Evolutionary conservation across 1,140 invertebrate species (phyloP).

Genomic region (Limonius californicus): DNA sequence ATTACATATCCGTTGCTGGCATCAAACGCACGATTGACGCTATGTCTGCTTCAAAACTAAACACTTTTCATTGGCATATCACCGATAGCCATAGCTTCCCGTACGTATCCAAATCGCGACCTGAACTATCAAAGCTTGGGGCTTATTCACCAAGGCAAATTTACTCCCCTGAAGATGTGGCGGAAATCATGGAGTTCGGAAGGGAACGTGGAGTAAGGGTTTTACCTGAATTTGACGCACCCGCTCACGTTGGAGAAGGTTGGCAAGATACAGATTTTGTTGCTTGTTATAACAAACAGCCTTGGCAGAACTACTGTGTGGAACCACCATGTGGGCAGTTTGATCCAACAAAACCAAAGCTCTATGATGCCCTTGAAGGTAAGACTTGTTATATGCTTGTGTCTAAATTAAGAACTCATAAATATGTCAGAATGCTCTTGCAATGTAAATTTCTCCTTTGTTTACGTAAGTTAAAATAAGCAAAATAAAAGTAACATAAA

Average conservation of each 20-base stretch:
- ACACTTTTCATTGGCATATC: conserved; percentile 89
- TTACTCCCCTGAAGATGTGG: conserved; percentile 52
- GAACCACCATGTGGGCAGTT: conserved; percentile 85
- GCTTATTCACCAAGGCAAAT: conserved; percentile 67
- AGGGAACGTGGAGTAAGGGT: conserved; percentile 67
- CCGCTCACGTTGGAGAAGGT: conserved; percentile 83
- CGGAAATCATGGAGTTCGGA: conserved; percentile 65
- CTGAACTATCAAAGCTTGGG: conserved; percentile 66
- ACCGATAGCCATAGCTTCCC: conserved; percentile 86
- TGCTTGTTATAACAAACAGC: conserved; percentile 67
- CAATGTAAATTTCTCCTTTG: no score
- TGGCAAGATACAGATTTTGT: conserved; percentile 71
- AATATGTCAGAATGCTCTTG: no score
- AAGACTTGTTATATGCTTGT: conserved; percentile 32
- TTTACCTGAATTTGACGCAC: conserved; percentile 82
- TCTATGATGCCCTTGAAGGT: conserved; percentile 70
- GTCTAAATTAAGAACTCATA: no score
- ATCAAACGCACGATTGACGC: conserved; percentile 74
- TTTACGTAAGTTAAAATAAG: no score
- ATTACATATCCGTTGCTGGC: conserved; percentile 62
- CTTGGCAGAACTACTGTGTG: conserved; percentile 73
- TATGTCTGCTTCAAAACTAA: conserved; percentile 78
- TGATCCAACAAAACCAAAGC: conserved; percentile 68
- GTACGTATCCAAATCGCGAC: conserved; percentile 63
- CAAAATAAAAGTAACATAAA: no score